A percentile compares a stretch with the other conserved stretches of the same genome.
Evolutionary conservation across 2,113 vertebrate genomes (phyloP).

Genomic region (Coturnix japonica): DNA sequence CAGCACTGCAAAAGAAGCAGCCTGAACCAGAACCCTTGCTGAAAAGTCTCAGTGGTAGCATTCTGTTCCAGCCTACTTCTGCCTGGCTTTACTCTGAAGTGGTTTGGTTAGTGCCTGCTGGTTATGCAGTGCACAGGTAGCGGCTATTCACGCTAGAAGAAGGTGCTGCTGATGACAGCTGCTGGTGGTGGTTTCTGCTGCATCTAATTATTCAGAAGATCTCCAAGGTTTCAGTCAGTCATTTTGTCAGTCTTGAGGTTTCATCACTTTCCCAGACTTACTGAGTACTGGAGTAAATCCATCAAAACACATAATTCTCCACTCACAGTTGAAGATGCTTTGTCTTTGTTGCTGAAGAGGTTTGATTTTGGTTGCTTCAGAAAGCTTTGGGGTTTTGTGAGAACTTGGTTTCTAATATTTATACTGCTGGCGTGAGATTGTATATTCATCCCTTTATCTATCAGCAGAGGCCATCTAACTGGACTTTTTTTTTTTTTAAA

Average conservation of each 20-base stretch:
- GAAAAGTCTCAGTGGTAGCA: not conserved
- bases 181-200: not conserved
- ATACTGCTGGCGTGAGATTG: not conserved
- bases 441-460: not conserved
- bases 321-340: not conserved
- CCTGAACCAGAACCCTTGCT: no score
- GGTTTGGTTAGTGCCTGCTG: not conserved
- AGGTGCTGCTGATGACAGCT: not conserved
- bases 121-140: not conserved
- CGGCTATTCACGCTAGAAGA: not conserved
- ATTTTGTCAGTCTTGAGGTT: not conserved
- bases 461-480: not conserved
- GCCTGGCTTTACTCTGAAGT: not conserved
- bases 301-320: not conserved
- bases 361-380: not conserved
- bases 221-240: not conserved
- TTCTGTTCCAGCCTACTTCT: not conserved
- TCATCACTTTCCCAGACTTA: accelerated
- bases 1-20: not conserved
- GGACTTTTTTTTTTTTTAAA: not conserved
- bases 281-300: not conserved
- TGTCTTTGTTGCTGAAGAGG: not conserved
- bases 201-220: not conserved
- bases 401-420: not conserved
- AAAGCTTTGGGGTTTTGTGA: not conserved